Evolutionary conservation across 2,797 vertebrate species (phyloP).

Genomic region (Sebastes alutus): DNA sequence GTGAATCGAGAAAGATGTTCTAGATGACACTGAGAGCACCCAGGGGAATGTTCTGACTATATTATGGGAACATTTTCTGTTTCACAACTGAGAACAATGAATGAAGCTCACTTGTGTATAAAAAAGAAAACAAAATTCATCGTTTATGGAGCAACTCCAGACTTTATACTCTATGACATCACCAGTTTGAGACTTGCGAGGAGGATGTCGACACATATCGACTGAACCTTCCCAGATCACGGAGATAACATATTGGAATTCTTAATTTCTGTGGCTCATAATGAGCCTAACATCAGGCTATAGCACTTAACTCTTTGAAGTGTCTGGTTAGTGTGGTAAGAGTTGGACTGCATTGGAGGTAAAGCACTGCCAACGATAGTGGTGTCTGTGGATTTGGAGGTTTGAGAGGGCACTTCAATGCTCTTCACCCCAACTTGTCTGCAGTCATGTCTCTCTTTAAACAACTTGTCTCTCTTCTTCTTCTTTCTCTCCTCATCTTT

Average conservation of each 20-base stretch:
- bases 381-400: background rate
- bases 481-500: slow-evolving; percentile 25
- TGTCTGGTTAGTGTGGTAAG: background rate
- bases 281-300: background rate
- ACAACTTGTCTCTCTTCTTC: background rate
- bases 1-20: too few relatives aligned
- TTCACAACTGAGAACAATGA: background rate
- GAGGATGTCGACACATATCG: too few relatives aligned
- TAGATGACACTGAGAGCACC: too few relatives aligned
- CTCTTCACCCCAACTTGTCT: slow-evolving; percentile 1
- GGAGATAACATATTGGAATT: background rate
- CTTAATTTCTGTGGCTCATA: background rate
- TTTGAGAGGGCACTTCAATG: background rate
- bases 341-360: background rate
- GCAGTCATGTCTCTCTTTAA: background rate
- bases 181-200: background rate
- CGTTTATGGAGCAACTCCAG: too few relatives aligned
- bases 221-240: too few relatives aligned
- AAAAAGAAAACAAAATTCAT: too few relatives aligned
- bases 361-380: background rate
- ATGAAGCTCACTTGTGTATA: too few relatives aligned
- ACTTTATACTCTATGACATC: background rate
- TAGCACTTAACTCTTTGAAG: background rate
- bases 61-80: background rate
- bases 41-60: background rate